These are phyloP conservation scores for fruit fly (Drosophila melanogaster) DNA, from an alignment of 1,140 invertebrate species.

Conservation along the genomic window DNA sequence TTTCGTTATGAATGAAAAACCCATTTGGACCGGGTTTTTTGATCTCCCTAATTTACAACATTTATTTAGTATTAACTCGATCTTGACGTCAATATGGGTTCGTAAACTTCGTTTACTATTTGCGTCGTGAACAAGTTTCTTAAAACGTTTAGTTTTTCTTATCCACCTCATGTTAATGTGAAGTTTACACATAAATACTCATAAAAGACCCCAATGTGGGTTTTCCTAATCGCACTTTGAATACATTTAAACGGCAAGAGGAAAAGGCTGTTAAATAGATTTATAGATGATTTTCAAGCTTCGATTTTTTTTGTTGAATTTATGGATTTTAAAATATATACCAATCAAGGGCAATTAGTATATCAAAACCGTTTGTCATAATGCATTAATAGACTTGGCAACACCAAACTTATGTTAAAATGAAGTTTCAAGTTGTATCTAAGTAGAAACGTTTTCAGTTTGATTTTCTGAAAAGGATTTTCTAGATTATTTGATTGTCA, in stretches of 20 bases:
- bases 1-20: constrained; percentile 45
- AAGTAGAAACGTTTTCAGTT: too few species aligned
- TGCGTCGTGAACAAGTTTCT: constrained; percentile 20
- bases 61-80: constrained; percentile 62
- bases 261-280: constrained; percentile 40
- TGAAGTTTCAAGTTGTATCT: too few species aligned
- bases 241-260: constrained; percentile 34
- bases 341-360: constrained; percentile 24
- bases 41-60: constrained; percentile 66
- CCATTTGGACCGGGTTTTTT: background rate
- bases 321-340: constrained; percentile 36
- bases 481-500: too few species aligned
- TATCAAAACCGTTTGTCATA: background rate
- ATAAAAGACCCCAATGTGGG: constrained; percentile 57
- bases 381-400: background rate
- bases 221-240: constrained; percentile 32
- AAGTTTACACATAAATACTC: constrained; percentile 47
- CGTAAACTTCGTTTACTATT: constrained; percentile 38
- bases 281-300: constrained; percentile 35
- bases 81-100: constrained; percentile 58
- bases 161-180: constrained; percentile 47
- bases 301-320: constrained; percentile 21
- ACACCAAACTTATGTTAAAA: background rate
- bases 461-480: too few species aligned
- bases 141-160: constrained; percentile 38